Base-by-base conservation (phyloP, 2,113 vertebrate genomes). In the Takifugu bimaculatus region DNA sequence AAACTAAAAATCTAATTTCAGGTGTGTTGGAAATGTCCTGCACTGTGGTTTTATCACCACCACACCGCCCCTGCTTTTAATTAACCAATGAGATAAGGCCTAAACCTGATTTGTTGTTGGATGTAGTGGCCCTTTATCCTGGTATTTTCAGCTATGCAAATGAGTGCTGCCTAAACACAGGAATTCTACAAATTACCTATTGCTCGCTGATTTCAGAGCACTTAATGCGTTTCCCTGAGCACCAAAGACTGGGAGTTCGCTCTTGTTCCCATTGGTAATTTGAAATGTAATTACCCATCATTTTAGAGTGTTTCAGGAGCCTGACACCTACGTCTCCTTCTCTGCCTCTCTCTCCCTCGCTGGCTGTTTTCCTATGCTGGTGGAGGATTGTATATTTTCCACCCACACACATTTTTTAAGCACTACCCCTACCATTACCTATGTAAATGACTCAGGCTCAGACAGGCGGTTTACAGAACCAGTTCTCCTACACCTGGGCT, bases 251-350 rank as follows among this genome's bases (percentile, higher is more conserved):
- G 73, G 55, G 68, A 78, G 80, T 85, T 85, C 65, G 65, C 72
- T 76, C 70, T 74, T 71, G 75, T 80, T 87, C 81, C 69, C 81
- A 47, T 83, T 26, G 43, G 85, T 85, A 80, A 88, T 88, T 87
- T 87, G 65, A 84, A 83, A 87, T 78, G 83, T 87, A 88, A 86
- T 86, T 85, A 84, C 80, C 83, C 74, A 57, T 87, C 75, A 82
- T 85, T 88, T 85, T 54, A 81, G 74, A 85, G 83, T 70, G 77
- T 65, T 75, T 81, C 82, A 77, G 78, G 79, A 86, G 80, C 78
- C 75, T 75, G 77, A 86, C 81, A 86, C 77, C 82, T 85, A 74
- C 77, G 75, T 81, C 67, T 79, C 71, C 64, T 70, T 64, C 65
- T 62, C 63, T 65, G 47, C 54, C 54, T 67, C 50, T 65, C 67